Base-by-base conservation (phyloP, 2,888 invertebrate genomes). In the Anoncus sp. region DNA sequence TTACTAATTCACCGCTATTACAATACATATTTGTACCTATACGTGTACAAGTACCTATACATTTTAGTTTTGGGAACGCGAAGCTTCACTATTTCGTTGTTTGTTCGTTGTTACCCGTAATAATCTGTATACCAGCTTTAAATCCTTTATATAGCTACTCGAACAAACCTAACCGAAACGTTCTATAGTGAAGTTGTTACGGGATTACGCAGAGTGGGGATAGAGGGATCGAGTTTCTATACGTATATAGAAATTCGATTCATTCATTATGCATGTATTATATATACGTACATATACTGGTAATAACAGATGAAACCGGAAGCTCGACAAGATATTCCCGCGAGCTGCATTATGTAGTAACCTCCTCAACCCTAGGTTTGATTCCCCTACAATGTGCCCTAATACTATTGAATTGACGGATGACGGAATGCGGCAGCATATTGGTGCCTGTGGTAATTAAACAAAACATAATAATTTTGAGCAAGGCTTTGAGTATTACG, bases 141-240 rank as follows among this genome's bases (percentile, higher is more conserved):
- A 35, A 3, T 9, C 20, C 2, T 49, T 22, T 1, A 35, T 38
- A 14, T n/a, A 24, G n/a, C 12, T 14, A 20, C n/a, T 35, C 22
- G 22, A 9, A 38, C 38, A 12, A 38, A 2, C 12, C 38, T 4
- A 38, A 38, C 10, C 12, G 10, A 9, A 38, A 6, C 2, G 38
- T 22, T 22, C 10, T 22, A 49, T 10, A 49, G 22, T 3, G 10
- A 10, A 18, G 4, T 45, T 45, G 18, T 45, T 22, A 49, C 12
- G 10, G 22, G 22, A 22, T 51, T 51, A 51, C 14, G n/a, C 24
- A 14, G 51, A 20, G 14, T 51, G 14, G 6, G 12, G 16, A 24
- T 24, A 14, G 24, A 24, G 51, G 51, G 14, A 51, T 51, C 51
- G 51, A 51, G 24, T 14, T 38, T 38, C 38, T 24, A 51, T 12